Conservation (phyloP, 2,113 vertebrate genomes). For the Alexandromys fortis region DNA sequence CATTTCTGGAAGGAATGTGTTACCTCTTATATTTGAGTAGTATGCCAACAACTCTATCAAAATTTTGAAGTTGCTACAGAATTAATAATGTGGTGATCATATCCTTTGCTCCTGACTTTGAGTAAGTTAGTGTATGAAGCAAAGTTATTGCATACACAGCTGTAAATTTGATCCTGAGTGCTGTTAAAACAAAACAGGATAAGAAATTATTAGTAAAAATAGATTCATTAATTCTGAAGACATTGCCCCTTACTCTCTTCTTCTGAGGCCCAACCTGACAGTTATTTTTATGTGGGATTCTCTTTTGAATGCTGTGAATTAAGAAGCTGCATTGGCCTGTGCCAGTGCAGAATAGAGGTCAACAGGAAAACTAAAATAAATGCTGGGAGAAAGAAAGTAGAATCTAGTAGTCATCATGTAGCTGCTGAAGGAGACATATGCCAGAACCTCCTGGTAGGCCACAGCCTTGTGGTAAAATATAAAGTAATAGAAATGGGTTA, state of each 20-base stretch:
- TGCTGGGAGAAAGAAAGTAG: too few species aligned
- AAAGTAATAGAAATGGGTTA: too few species aligned
- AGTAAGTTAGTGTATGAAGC: fast-evolving
- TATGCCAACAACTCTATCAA: background rate
- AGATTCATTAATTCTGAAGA: background rate
- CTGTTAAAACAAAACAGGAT: background rate
- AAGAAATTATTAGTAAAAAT: background rate
- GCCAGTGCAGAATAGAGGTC: too few species aligned
- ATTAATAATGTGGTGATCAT: background rate
- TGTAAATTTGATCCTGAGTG: background rate
- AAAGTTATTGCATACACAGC: background rate
- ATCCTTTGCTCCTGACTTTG: background rate
- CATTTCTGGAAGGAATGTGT: background rate
- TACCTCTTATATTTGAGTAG: background rate
- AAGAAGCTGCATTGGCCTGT: too few species aligned
- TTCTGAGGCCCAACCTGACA: background rate
- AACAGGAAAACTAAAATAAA: too few species aligned
- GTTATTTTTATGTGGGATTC: too few species aligned
- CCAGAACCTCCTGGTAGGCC: too few species aligned
- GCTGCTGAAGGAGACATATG: too few species aligned
- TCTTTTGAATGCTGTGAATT: too few species aligned
- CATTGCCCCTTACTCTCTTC: fast-evolving
- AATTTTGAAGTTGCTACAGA: background rate
- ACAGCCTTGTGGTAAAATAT: too few species aligned
- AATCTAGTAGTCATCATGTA: too few species aligned